Conservation (phyloP, 2,888 invertebrate species). For the Hirudinaria manillensis region DNA sequence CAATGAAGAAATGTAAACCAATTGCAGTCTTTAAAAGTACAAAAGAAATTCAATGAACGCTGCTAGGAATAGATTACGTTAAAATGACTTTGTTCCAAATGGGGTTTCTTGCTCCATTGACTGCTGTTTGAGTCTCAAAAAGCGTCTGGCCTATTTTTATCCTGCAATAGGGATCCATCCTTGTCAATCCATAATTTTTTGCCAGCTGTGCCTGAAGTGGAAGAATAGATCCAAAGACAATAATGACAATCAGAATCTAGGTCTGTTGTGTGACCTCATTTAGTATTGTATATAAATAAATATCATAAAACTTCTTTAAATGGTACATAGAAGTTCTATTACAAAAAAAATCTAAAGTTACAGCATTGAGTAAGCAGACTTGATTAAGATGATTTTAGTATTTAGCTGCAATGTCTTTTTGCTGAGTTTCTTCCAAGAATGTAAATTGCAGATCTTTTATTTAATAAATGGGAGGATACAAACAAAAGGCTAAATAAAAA, state of each 20-base stretch:
- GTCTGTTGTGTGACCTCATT: too few relatives aligned
- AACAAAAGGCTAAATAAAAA: neutral
- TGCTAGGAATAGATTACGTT: constrained; percentile 61
- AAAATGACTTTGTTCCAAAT: constrained; percentile 91
- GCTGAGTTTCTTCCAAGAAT: too few relatives aligned
- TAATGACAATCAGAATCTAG: neutral
- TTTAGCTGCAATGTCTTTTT: too few relatives aligned
- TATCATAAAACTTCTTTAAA: too few relatives aligned
- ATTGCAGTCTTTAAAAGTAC: neutral
- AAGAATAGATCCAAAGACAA: constrained; percentile 16
- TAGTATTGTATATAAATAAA: too few relatives aligned
- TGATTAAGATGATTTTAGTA: too few relatives aligned
- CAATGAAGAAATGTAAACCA: constrained; percentile 33
- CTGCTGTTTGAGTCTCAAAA: constrained; percentile 89
- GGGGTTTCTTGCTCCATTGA: constrained; percentile 89
- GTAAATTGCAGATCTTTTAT: too few relatives aligned
- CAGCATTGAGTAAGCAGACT: too few relatives aligned
- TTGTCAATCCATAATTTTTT: constrained; percentile 87
- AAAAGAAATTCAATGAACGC: constrained; percentile 25
- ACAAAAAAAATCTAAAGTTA: too few relatives aligned
- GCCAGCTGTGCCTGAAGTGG: constrained; percentile 58
- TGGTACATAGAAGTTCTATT: too few relatives aligned
- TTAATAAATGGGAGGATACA: too few relatives aligned
- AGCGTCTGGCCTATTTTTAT: constrained; percentile 85
- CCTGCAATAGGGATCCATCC: constrained; percentile 93